phyloP scores from a whole-genome alignment of 1,140 invertebrate species.

The Bombus breviceps region DNA sequence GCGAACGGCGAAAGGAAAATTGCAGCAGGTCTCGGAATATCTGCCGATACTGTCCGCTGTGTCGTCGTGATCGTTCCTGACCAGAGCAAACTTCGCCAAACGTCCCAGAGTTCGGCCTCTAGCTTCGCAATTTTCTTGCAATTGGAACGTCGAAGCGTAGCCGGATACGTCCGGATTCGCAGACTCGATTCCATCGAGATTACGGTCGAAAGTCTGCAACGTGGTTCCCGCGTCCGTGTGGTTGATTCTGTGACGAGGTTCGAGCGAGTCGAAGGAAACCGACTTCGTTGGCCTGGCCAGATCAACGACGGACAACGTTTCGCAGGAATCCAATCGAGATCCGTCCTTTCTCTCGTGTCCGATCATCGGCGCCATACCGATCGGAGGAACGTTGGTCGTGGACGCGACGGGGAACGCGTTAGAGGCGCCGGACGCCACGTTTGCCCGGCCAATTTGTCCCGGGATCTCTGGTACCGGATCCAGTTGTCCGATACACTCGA shows the following conservation, averaged over 20 bases:
- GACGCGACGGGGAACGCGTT: neutral
- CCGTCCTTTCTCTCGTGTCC: neutral
- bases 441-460: constrained; percentile 66
- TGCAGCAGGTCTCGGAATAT: constrained; percentile 34
- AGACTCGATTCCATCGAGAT: neutral
- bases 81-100: neutral
- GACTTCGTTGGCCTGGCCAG: neutral
- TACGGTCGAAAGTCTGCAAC: neutral
- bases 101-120: neutral
- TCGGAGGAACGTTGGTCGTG: constrained; percentile 22
- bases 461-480: constrained; percentile 77
- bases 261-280: constrained; percentile 10
- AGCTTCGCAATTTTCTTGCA: constrained; percentile 8
- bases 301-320: neutral
- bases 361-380: neutral
- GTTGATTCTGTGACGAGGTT: neutral
- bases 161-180: neutral
- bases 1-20: constrained; percentile 17
- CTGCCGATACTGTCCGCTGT: neutral
- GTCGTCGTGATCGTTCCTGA: neutral
- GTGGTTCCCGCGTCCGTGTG: neutral
- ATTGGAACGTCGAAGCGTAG: constrained; percentile 11
- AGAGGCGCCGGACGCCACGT: neutral
- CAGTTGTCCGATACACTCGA: constrained; percentile 72
- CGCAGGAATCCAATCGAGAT: neutral